Base-by-base conservation (phyloP, 2,888 invertebrate genomes). In the Trypoxylon attenuatum region DNA sequence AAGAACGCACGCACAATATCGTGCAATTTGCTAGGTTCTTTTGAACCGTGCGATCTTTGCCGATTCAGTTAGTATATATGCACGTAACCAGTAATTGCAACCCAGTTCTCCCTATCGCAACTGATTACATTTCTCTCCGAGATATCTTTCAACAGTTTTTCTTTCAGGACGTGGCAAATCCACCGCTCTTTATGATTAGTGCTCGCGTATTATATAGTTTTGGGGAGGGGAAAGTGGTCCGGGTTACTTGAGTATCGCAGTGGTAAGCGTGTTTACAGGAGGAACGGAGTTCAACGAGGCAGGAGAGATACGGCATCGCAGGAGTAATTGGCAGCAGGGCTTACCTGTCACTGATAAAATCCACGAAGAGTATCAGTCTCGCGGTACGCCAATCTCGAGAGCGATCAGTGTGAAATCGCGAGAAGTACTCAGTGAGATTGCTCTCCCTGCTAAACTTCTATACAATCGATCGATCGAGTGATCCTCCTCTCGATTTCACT, bases 401-500 rank as follows among this genome's bases (percentile, higher is more conserved):
- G 66, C 71, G 74, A 72, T 73, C 71, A 76, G 62, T 61, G 51
- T 51, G 55, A 54, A 57, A 68, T 66, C 68, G 58, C 61, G 73
- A 68, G 74, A 57, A 56, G 21, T n/a, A n/a, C n/a, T n/a, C 50
- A 67, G 13, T 43, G 69, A 69, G 64, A 70, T 61, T 49, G 29
- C 42, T 27, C 42, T 41, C 56, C 33, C 29, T 57, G 51, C n/a
- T n/a, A 2, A 6, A 15, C 33, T 23, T 43, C 46, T 33, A 65
- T 66, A 58, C 66, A 54, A 67, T 63, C 66, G 66, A 67, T 54
- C 66, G 64, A 56, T 62, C 65, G 65, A 21, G 16, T 55, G 69
- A 74, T 67, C 73, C 61, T 56, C 57, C 61, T 50, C 23, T n/a
- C 73, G 72, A 75, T 70, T 76, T 73, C 75, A 72, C 68, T 69